phyloP scores from a whole-genome alignment of 2,888 invertebrate species.

The Bombylius major region DNA sequence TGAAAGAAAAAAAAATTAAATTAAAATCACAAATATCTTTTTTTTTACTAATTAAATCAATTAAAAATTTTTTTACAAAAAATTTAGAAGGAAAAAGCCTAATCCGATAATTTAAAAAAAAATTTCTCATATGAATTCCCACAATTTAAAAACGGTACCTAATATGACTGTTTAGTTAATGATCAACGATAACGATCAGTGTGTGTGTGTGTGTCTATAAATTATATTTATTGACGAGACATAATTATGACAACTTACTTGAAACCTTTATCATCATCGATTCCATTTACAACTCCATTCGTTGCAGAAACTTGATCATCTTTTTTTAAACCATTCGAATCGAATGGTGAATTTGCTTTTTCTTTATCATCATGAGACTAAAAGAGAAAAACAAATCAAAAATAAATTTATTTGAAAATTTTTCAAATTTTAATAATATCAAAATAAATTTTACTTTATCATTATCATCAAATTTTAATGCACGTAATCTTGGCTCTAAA shows the following conservation, averaged over 20 bases:
- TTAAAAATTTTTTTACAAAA: no score
- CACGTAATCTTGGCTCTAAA: slow-evolving; percentile 52
- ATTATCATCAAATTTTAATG: slow-evolving; percentile 46
- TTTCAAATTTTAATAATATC: not conserved
- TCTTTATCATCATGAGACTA: slow-evolving; percentile 42
- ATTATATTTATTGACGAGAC: no score
- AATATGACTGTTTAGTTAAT: no score
- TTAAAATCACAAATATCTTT: no score
- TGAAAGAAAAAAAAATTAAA: no score
- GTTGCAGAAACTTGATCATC: slow-evolving; percentile 43
- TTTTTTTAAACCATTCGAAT: slow-evolving; percentile 38
- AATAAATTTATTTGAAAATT: not conserved
- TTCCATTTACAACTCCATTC: slow-evolving; percentile 49
- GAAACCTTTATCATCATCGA: slow-evolving; percentile 81
- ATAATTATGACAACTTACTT: slow-evolving; percentile 51
- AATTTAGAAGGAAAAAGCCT: no score
- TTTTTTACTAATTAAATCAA: no score
- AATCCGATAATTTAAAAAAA: no score
- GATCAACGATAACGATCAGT: no score
- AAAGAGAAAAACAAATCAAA: slow-evolving; percentile 11
- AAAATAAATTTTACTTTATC: slow-evolving; percentile 29
- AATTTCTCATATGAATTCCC: no score
- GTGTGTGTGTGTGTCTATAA: no score
- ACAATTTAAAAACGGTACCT: no score
- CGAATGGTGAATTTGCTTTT: slow-evolving; percentile 42